phyloP scores from a whole-genome alignment of 2,113 vertebrate species.

The Laticauda laticaudata region DNA sequence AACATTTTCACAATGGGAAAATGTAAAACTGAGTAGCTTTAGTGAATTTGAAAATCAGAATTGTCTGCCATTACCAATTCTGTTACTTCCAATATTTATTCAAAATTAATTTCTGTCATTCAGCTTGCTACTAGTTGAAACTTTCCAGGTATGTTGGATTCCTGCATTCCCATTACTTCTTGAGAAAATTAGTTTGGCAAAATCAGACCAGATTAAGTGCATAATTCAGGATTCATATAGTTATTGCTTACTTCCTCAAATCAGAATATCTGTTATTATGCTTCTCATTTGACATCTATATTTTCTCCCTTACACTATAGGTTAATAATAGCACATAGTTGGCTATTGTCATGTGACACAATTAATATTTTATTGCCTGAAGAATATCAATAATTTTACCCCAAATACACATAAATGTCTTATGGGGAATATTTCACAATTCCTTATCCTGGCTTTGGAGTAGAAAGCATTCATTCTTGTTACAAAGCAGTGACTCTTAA shows the following conservation, averaged over 20 bases:
- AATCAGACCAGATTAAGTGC: background rate
- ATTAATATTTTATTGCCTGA: background rate
- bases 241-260: background rate
- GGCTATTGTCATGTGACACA: background rate
- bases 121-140: background rate
- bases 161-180: background rate
- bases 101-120: background rate
- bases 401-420: background rate
- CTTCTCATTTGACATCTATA: too few relatives aligned
- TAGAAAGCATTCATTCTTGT: constrained; percentile 13
- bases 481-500: constrained; percentile 38
- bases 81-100: background rate
- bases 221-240: background rate
- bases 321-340: background rate
- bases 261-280: background rate
- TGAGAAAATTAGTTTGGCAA: background rate
- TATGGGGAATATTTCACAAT: constrained; percentile 3
- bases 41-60: background rate
- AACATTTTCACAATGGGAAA: background rate
- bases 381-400: background rate
- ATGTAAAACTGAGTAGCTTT: background rate
- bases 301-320: background rate
- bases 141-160: background rate
- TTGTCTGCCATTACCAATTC: background rate
- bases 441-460: background rate